Conservation (phyloP, 2,888 invertebrate species). For the Ichneumon xanthorius region DNA sequence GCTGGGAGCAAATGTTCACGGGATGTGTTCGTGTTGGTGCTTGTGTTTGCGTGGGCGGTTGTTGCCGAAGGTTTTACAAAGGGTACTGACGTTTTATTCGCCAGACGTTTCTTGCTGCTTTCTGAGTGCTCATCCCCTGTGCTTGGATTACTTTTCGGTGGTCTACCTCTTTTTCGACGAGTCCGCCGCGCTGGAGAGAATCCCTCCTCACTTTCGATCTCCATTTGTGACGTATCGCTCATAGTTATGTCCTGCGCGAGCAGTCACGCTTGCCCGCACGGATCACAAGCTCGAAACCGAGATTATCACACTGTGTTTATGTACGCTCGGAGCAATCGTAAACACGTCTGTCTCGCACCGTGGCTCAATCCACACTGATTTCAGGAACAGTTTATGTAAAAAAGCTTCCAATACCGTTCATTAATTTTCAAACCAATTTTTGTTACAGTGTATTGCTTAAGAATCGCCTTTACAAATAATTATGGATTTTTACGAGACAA, state of each 20-base stretch:
- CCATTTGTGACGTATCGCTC: constrained; percentile 28
- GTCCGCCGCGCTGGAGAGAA: background rate
- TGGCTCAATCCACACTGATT: constrained; percentile 4
- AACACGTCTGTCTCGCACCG: constrained; percentile 18
- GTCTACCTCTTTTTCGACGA: constrained; percentile 80
- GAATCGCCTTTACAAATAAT: too few species aligned
- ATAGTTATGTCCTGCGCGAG: background rate
- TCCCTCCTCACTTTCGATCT: background rate
- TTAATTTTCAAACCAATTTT: too few species aligned
- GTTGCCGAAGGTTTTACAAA: background rate
- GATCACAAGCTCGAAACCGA: background rate
- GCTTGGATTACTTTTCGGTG: background rate
- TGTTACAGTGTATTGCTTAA: too few species aligned
- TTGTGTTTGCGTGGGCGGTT: background rate
- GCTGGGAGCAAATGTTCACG: background rate
- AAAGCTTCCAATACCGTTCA: too few species aligned
- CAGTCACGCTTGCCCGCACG: background rate
- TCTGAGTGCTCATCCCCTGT: background rate
- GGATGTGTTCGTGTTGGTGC: background rate
- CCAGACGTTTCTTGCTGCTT: background rate
- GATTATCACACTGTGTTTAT: background rate
- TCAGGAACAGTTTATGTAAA: too few species aligned
- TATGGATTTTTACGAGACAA: too few species aligned
- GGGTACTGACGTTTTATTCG: background rate
- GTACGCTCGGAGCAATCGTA: background rate